A percentile compares a stretch with the other conserved stretches of the same genome.
phyloP scores from a whole-genome alignment of 2,113 vertebrate species.

The Hirundichthys speculiger region DNA sequence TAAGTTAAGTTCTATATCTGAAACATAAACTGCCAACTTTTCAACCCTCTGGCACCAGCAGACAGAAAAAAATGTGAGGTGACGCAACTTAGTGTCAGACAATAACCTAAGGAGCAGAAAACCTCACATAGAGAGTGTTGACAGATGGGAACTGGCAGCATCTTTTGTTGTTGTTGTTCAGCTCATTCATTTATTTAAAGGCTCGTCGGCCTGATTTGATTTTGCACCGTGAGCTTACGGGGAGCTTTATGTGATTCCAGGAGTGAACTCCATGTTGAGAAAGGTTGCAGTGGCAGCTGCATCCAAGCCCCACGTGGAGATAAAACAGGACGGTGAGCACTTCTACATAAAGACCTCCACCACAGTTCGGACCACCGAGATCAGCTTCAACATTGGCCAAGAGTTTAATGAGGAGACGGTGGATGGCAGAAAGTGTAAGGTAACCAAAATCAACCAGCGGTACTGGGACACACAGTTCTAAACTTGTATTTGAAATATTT shows the following conservation, averaged over 20 bases:
- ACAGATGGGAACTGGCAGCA: too few species aligned
- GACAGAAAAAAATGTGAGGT: constrained; percentile 9
- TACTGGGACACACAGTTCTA: too few species aligned
- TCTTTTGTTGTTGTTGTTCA: too few species aligned
- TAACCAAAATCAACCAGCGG: constrained; percentile 59
- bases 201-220: not conserved
- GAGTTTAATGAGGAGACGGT: constrained; percentile 97
- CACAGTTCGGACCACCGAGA: constrained; percentile 95
- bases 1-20: constrained; percentile 19
- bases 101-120: too few species aligned
- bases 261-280: constrained; percentile 95
- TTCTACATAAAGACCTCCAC: constrained; percentile 99
- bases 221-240: not conserved
- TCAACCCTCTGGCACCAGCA: constrained; percentile 6
- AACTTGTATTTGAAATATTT: not conserved
- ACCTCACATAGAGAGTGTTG: too few species aligned
- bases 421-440: constrained; percentile 96
- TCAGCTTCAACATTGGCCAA: constrained; percentile 92
- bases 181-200: too few species aligned
- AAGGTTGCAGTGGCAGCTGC: constrained; percentile 92
- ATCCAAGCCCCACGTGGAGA: constrained; percentile 96
- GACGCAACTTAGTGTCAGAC: too few species aligned
- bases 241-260: constrained; percentile 66
- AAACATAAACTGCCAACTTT: constrained; percentile 13
- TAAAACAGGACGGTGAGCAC: constrained; percentile 91